phyloP scores from a whole-genome alignment of 2,113 vertebrate species.

The Clinocottus analis region DNA sequence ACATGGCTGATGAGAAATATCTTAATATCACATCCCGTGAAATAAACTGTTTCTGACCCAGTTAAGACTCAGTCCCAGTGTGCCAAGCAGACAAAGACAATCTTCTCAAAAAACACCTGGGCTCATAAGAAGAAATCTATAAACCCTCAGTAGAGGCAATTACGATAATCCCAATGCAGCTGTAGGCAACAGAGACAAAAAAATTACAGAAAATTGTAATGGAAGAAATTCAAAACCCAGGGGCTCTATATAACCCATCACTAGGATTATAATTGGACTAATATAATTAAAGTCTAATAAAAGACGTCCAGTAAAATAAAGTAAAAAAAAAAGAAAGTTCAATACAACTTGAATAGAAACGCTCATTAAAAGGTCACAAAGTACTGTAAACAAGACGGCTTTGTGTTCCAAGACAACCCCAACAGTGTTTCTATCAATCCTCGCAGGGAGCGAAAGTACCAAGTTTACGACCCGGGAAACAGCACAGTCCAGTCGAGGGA shows the following conservation, averaged over 20 bases:
- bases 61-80: not conserved
- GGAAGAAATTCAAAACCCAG: not conserved
- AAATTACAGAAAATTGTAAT: not conserved
- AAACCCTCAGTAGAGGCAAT: not conserved
- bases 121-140: not conserved
- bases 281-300: not conserved
- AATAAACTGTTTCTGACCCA: not conserved
- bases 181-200: not conserved
- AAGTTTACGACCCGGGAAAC: not conserved
- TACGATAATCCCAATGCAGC: not conserved
- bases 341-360: not conserved
- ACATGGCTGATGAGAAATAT: not conserved
- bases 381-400: not conserved
- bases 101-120: not conserved
- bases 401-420: not conserved
- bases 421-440: not conserved
- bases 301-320: not conserved
- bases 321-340: not conserved
- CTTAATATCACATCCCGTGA: not conserved
- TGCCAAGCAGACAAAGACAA: not conserved
- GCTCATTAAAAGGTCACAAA: not conserved
- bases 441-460: not conserved
- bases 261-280: slow-evolving; percentile 8
- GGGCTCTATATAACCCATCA: not conserved
- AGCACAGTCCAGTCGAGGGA: not conserved